A percentile compares a stretch with the other conserved stretches of the same genome.
These are phyloP conservation scores for Gallinago stenura DNA, from an alignment of 2,797 vertebrate genomes.

Conservation along the genomic window DNA sequence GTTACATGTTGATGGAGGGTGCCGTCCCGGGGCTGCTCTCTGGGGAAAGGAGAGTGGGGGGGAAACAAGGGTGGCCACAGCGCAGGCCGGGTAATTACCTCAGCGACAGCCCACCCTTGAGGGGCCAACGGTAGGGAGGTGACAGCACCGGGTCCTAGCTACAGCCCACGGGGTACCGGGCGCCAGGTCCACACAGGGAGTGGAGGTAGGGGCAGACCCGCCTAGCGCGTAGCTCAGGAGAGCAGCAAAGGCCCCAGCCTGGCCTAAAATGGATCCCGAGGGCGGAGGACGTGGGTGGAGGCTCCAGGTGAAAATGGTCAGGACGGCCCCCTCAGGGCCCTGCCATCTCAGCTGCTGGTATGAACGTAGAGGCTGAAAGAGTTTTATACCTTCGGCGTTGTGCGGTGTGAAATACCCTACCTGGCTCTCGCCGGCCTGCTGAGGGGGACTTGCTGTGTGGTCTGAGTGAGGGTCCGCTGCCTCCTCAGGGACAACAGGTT, in stretches of 20 bases:
- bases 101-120: not conserved
- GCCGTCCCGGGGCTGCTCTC: no score
- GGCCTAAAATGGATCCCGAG: not conserved
- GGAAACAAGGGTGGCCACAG: not conserved
- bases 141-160: rapidly evolving
- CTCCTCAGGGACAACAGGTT: rapidly evolving
- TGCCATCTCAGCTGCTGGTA: rapidly evolving
- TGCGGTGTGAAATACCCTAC: rapidly evolving
- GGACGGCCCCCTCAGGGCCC: rapidly evolving
- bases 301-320: rapidly evolving
- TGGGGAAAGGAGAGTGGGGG: not conserved
- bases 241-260: rapidly evolving
- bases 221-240: rapidly evolving
- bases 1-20: rapidly evolving
- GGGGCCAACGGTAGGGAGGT: rapidly evolving
- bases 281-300: rapidly evolving
- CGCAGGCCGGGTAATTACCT: not conserved
- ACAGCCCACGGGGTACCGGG: rapidly evolving
- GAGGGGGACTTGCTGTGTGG: no score
- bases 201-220: rapidly evolving
- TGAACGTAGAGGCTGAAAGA: rapidly evolving
- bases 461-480: not conserved
- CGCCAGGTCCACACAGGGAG: rapidly evolving
- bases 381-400: rapidly evolving
- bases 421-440: rapidly evolving